Base-by-base conservation (phyloP, 1,140 invertebrate genomes). In the Drosophila oshimai region DNA sequence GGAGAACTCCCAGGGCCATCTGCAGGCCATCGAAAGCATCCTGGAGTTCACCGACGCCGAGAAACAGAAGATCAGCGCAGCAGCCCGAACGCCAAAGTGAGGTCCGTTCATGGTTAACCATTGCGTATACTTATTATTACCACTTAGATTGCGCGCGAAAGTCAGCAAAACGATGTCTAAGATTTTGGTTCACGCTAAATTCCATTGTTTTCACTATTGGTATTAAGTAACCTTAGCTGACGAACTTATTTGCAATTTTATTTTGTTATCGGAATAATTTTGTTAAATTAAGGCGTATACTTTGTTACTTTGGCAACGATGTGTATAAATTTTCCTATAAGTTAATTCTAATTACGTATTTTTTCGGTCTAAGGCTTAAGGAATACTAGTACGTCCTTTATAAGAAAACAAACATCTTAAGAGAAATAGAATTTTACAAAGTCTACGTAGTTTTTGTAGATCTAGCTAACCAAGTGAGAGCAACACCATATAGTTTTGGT, bases 11-110 rank as follows among this genome's bases (percentile, higher is more conserved):
- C 94, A 95, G 73, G 95, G 95, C 7, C 96, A 97, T 90, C 91
- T 97, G 15, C 95, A 95, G 75, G 96, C 96, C 24, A 97, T 97
- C 70, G 95, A 96, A 90, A 97, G 96, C 91, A 97, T 97, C 74
- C 91, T 97, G 65, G 96, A 95, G 15, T 96, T 96, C 81, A 94
- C 93, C 18, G 94, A 95, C 22, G 92, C 92, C 26, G 95, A 96
- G 89, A 96, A 95, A 79, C 92, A 92, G 50, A 95, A 94, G 83
- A 96, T 96, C 77, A 94, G 94, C 61, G 94, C 94, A 67, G 93
- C 94, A 65, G 93, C 93, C 28, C 92, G 93, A 54, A 54, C 87
- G 62, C 74, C 90, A 57, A 91, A 91, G 76, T 90, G 74, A 77
- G 58, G 53, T 62, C 17, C 29, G 46, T 17, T 58, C 33, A 24